Conservation (phyloP, 2,888 invertebrate species). For the Esperia sulphurella region DNA sequence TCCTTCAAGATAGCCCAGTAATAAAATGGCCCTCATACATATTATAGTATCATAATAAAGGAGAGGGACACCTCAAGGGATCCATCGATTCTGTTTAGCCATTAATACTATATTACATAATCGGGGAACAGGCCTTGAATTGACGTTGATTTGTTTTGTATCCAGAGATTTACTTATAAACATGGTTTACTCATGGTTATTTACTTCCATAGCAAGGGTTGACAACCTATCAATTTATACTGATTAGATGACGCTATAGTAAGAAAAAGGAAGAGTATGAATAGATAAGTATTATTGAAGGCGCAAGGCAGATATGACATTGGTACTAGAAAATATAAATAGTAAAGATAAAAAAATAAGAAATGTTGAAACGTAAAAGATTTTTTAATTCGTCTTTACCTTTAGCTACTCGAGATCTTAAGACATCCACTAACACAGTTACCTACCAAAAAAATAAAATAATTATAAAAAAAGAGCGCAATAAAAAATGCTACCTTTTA, state of each 20-base stretch:
- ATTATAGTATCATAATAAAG: slow-evolving; percentile 63
- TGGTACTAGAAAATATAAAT: no score
- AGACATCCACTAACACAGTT: no score
- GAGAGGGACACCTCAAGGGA: slow-evolving; percentile 56
- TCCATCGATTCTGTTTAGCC: slow-evolving; percentile 62
- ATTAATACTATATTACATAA: slow-evolving; percentile 61
- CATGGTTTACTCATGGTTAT: neutral
- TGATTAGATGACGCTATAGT: no score
- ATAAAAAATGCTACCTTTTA: slow-evolving; percentile 27
- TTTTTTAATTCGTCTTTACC: no score
- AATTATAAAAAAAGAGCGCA: slow-evolving; percentile 16
- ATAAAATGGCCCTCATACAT: slow-evolving; percentile 66
- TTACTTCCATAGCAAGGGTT: no score
- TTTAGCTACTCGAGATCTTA: no score
- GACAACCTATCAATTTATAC: no score
- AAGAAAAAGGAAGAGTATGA: neutral
- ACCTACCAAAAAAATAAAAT: no score
- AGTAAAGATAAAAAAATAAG: no score
- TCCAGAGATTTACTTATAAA: slow-evolving; percentile 9
- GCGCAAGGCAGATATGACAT: neutral
- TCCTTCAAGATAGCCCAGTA: slow-evolving; percentile 60
- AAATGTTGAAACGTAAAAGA: no score
- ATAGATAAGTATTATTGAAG: neutral
- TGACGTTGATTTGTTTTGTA: slow-evolving; percentile 21
- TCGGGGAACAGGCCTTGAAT: slow-evolving; percentile 27